Evolutionary conservation across 2,797 vertebrate genomes (phyloP), one percentile per base, ranked within the genome.

Genomic region (Knipowitschia caucasica): DNA sequence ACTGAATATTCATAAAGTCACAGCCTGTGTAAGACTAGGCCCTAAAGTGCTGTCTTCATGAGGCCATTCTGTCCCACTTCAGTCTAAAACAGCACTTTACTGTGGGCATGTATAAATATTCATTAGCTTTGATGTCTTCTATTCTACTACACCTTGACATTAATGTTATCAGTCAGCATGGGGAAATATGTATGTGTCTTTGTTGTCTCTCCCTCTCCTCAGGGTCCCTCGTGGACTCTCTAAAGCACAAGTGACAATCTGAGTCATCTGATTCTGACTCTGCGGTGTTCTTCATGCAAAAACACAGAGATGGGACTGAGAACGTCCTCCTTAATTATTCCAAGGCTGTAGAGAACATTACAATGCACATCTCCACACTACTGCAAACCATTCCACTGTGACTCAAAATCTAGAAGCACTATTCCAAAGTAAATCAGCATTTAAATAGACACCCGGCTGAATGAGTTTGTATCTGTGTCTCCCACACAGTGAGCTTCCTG

Each of bases 11-110:
- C 80, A 88, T 85, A 70, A 56, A 62, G 10, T 44, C 51, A 71
- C 64, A 69, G 62, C 59, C 63, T 82, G 80, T 79, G 74, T 67
- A 70, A 56, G 77, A 83, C 65, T 53, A 82, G 70, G 75, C 81
- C 83, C 81, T 84, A 82, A 85, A 88, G 86, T 80, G 79, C 72
- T 72, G 76, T 81, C 84, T 85, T 84, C 77, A 83, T 69, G 63
- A 73, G 73, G 73, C 78, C 77, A 74, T 80, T 84, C 80, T 82
- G 81, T 80, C 77, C 77, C 79, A 80, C 77, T 87, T 78, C 78
- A 75, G 67, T 84, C 66, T 75, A 66, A 84, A 81, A 75, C 80
- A 80, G 82, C 75, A 80, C 77, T 85, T 84, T 81, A 86, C 78
- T 80, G 71, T 81, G 69, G 80, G 80, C 77, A 64, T 0, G 52